Evolutionary conservation across 2,797 vertebrate species (phyloP).

Genomic region (Catamblyrhynchus diadema): DNA sequence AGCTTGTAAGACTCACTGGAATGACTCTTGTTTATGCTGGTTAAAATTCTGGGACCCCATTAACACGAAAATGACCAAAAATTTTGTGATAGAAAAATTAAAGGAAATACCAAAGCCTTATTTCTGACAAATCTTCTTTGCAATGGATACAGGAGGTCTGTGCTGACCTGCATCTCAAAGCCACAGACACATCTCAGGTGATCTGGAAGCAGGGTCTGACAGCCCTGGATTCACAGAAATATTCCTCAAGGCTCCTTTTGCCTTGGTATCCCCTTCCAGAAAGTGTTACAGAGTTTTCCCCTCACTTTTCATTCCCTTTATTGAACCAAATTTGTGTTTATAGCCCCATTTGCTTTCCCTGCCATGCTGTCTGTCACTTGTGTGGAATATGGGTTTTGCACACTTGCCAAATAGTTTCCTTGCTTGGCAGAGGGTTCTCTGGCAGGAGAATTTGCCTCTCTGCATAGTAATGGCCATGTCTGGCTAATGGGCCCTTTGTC

Average conservation of each 20-base stretch:
- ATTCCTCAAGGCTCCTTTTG: neutral
- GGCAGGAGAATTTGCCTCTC: conserved; percentile 31
- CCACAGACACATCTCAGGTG: neutral
- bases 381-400: conserved; percentile 17
- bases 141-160: too few relatives aligned
- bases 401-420: conserved; percentile 21
- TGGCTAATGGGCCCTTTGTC: conserved; percentile 51
- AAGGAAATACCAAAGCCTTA: neutral
- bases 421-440: neutral
- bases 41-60: neutral
- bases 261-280: neutral
- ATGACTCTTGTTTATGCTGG: neutral
- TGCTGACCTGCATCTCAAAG: neutral
- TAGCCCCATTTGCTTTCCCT: conserved; percentile 12
- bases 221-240: neutral
- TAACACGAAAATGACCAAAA: neutral
- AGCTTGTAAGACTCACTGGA: neutral
- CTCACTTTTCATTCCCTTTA: neutral
- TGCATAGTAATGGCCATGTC: neutral
- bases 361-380: conserved; percentile 7
- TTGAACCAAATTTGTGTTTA: neutral
- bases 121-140: neutral
- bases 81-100: neutral
- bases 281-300: neutral
- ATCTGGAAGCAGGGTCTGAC: neutral